Evolutionary conservation across 2,797 vertebrate genomes (phyloP).

Genomic region (Champsocephalus gunnari): DNA sequence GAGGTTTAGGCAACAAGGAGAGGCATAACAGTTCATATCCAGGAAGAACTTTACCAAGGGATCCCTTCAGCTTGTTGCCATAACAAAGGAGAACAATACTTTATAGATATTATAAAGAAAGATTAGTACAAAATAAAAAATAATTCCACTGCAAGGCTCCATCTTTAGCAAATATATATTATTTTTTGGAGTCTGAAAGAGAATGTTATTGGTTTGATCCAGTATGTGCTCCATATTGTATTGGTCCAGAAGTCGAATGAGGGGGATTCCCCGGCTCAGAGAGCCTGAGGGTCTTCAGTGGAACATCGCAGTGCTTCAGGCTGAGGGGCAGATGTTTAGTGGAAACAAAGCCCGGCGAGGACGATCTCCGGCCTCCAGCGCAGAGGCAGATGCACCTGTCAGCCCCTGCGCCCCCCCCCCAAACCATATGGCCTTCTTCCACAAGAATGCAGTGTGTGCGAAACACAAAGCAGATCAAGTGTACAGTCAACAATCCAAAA

Average conservation of each 20-base stretch:
- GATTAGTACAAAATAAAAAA: too few relatives aligned
- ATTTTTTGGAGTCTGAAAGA: too few relatives aligned
- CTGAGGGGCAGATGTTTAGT: conserved; percentile 76
- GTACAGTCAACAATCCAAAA: conserved; percentile 28
- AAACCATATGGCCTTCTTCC: conserved; percentile 57
- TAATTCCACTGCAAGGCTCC: too few relatives aligned
- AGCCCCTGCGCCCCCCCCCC: neutral
- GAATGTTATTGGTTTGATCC: too few relatives aligned
- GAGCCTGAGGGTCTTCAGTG: conserved; percentile 10
- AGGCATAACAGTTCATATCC: conserved; percentile 7
- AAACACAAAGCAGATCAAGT: conserved; percentile 37
- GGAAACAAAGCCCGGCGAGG: conserved; percentile 73
- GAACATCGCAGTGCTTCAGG: conserved; percentile 39
- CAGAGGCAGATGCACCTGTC: conserved; percentile 81
- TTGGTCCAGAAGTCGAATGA: too few relatives aligned
- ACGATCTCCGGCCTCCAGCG: conserved; percentile 69
- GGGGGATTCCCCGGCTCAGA: neutral
- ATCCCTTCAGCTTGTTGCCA: too few relatives aligned
- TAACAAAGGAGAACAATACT: too few relatives aligned
- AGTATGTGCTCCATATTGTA: too few relatives aligned
- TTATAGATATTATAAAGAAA: too few relatives aligned
- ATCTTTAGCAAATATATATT: too few relatives aligned
- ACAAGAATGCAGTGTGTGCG: conserved; percentile 59
- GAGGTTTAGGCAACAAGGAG: conserved; percentile 46
- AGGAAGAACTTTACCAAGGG: neutral